phyloP scores from a whole-genome alignment of 2,113 vertebrate genomes.

The Sander vitreus region DNA sequence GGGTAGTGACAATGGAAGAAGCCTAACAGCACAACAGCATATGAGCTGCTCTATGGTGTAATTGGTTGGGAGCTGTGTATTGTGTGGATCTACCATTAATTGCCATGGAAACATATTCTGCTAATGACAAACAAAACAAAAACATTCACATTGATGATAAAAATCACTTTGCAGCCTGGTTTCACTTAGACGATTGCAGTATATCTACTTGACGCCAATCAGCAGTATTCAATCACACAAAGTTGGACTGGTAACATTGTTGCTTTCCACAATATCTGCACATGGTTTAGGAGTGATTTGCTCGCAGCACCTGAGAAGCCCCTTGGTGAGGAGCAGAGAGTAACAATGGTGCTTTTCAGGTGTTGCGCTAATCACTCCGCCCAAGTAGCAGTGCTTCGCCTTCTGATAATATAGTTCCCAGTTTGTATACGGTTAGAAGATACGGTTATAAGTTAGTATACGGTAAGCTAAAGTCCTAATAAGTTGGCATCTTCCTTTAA shows the following conservation, averaged over 20 bases:
- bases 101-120: conserved; percentile 5
- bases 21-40: not conserved
- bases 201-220: not conserved
- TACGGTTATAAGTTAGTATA: no score
- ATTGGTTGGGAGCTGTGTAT: not conserved
- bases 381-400: no score
- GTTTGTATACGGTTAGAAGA: no score
- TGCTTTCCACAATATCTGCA: not conserved
- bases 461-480: no score
- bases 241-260: not conserved
- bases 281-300: no score
- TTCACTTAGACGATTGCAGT: not conserved
- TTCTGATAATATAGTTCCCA: no score
- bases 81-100: not conserved
- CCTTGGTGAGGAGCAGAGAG: no score
- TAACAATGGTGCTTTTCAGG: no score
- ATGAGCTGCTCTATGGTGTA: not conserved
- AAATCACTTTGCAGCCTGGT: not conserved
- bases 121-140: not conserved
- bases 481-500: not conserved
- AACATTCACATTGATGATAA: not conserved
- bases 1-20: not conserved
- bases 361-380: no score
- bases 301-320: no score
- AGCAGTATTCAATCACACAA: not conserved